These are phyloP conservation scores for Acipenser ruthenus DNA, from an alignment of 2,797 vertebrate species.

Conservation along the genomic window DNA sequence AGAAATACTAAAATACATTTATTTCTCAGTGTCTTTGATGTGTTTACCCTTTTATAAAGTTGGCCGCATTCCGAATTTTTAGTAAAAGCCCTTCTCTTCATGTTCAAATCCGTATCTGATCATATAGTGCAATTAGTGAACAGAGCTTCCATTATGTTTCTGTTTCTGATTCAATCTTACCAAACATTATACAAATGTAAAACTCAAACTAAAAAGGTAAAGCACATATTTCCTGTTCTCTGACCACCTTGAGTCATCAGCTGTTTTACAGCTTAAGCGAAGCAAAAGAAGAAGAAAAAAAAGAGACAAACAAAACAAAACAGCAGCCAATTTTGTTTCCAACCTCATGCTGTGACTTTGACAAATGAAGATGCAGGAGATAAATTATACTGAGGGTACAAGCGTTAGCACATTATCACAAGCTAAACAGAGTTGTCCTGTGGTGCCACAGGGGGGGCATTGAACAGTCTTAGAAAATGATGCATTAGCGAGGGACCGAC, in stretches of 20 bases:
- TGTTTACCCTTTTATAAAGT: too few species aligned
- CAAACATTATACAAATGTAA: too few species aligned
- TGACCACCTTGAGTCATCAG: constrained; percentile 36
- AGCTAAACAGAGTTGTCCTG: constrained; percentile 49
- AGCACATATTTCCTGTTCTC: constrained; percentile 32
- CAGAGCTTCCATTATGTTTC: too few species aligned
- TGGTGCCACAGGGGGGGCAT: constrained; percentile 42
- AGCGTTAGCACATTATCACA: constrained; percentile 69
- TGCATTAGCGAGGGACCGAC: constrained; percentile 42
- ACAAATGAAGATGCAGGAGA: constrained; percentile 55
- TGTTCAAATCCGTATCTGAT: too few species aligned
- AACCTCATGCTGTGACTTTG: constrained; percentile 50
- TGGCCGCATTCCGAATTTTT: too few species aligned
- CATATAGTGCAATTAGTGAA: too few species aligned
- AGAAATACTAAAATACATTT: too few species aligned
- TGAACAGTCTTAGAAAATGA: constrained; percentile 41
- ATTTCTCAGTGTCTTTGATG: too few species aligned
- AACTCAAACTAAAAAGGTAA: neutral
- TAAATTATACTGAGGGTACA: constrained; percentile 48
- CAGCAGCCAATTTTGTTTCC: constrained; percentile 42
- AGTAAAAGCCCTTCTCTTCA: too few species aligned
- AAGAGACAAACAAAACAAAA: constrained; percentile 31
- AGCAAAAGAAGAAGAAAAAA: constrained; percentile 15
- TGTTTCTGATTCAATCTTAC: too few species aligned
- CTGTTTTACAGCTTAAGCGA: constrained; percentile 60